A percentile compares a stretch with the other conserved stretches of the same genome.
Conservation (phyloP, 2,888 invertebrate species). For the Celastrina argiolus region DNA sequence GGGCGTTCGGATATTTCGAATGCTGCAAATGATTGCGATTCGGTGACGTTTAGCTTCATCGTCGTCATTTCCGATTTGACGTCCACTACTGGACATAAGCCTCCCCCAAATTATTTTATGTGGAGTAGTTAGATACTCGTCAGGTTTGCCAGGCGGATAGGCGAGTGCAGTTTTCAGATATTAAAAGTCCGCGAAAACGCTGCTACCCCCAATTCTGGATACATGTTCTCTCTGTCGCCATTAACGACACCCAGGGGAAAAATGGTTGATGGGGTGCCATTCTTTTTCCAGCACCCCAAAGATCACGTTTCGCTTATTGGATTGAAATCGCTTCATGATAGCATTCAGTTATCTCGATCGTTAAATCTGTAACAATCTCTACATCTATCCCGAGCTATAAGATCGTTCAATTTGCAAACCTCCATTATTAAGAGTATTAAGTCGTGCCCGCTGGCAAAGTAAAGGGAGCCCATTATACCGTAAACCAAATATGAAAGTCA, state of each 20-base stretch:
- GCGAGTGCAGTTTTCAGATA: too few species aligned
- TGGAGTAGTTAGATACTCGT: too few species aligned
- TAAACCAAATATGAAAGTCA: conserved; percentile 18
- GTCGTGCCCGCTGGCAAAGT: background rate
- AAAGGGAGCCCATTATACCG: conserved; percentile 7
- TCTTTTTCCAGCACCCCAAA: too few species aligned
- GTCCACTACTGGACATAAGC: too few species aligned
- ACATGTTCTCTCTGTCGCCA: too few species aligned
- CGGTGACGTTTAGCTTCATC: conserved; percentile 16
- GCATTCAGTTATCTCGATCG: background rate
- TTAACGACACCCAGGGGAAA: too few species aligned
- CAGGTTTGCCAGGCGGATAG: too few species aligned
- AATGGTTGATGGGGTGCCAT: too few species aligned
- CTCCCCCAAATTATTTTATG: too few species aligned
- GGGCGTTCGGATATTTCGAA: conserved; percentile 14
- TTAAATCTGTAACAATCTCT: conserved; percentile 6
- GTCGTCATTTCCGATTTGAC: too few species aligned
- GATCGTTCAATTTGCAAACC: background rate
- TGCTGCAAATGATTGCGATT: conserved; percentile 4
- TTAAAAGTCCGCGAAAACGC: too few species aligned
- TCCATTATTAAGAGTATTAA: conserved; percentile 9
- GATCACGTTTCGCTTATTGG: background rate
- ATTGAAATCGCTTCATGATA: background rate
- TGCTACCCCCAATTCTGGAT: too few species aligned
- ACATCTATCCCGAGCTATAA: background rate